Percentiles rank a stretch among this genome's conserved stretches.
Conservation (phyloP, 2,113 vertebrate species). For the Gobius niger region DNA sequence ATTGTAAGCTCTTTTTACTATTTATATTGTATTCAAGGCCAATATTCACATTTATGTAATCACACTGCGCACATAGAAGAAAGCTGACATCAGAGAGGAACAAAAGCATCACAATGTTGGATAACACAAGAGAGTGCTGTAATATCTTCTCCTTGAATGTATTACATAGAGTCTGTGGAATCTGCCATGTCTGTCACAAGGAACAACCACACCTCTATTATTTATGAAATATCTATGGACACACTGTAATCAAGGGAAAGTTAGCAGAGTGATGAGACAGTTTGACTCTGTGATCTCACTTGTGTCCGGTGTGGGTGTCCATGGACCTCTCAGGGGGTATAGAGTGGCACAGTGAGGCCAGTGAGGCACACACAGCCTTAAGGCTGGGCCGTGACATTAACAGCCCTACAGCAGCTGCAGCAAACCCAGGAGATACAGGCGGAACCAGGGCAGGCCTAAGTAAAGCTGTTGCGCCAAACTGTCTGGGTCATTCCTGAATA, state of each 20-base stretch:
- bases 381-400: constrained; percentile 56
- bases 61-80: background rate
- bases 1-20: no score
- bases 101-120: background rate
- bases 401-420: constrained; percentile 67
- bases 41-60: background rate
- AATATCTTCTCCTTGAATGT: background rate
- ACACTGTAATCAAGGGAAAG: background rate
- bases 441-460: background rate
- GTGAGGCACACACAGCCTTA: constrained; percentile 19
- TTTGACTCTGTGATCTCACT: constrained; percentile 35
- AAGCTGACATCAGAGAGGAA: background rate
- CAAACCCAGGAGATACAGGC: constrained; percentile 12
- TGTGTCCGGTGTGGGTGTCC: constrained; percentile 1
- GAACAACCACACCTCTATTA: constrained; percentile 7
- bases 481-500: constrained; percentile 6
- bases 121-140: background rate
- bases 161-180: constrained; percentile 42
- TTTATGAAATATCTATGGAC: constrained; percentile 9
- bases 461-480: background rate
- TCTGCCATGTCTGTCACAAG: constrained; percentile 15
- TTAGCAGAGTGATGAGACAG: background rate
- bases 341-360: constrained; percentile 33
- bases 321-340: constrained; percentile 46
- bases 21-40: background rate